These are phyloP conservation scores for Itoplectis maculator DNA, from an alignment of 2,888 invertebrate species.

Conservation along the genomic window DNA sequence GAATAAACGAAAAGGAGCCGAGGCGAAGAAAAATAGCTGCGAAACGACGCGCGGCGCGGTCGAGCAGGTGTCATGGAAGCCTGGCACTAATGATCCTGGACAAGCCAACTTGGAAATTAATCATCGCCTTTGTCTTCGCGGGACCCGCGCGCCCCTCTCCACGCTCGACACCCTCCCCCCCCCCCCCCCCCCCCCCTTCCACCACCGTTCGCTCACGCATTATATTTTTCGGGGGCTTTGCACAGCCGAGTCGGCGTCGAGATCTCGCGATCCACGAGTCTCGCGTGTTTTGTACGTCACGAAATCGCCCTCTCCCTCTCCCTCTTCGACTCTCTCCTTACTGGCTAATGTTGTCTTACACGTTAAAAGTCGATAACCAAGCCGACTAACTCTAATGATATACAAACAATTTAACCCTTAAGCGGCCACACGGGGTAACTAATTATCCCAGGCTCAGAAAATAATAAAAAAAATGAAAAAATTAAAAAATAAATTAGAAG, in stretches of 20 bases:
- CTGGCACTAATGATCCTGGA: constrained; percentile 82
- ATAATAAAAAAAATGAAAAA: too few species aligned
- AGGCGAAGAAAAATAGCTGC: constrained; percentile 43
- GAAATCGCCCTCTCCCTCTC: neutral
- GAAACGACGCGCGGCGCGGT: constrained; percentile 44
- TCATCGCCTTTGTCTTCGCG: constrained; percentile 83
- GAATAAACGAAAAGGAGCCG: constrained; percentile 39
- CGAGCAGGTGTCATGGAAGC: constrained; percentile 83
- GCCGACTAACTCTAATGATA: too few species aligned
- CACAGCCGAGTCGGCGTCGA: neutral
- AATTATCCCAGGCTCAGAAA: too few species aligned
- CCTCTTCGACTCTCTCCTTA: too few species aligned
- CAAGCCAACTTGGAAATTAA: constrained; percentile 82
- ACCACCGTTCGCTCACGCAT: constrained; percentile 25
- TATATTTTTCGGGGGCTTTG: constrained; percentile 48
- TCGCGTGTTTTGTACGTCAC: constrained; percentile 21
- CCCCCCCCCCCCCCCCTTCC: constrained; percentile 23
- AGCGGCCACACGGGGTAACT: too few species aligned
- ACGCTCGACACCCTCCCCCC: neutral
- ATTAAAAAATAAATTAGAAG: too few species aligned
- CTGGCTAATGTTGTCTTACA: constrained; percentile 1
- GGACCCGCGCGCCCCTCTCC: constrained; percentile 59
- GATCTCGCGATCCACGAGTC: constrained; percentile 1
- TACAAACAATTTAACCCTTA: too few species aligned
- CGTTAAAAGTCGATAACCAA: neutral